These are phyloP conservation scores for Lithobates sylvaticus DNA, from an alignment of 2,797 vertebrate species.

Conservation along the genomic window DNA sequence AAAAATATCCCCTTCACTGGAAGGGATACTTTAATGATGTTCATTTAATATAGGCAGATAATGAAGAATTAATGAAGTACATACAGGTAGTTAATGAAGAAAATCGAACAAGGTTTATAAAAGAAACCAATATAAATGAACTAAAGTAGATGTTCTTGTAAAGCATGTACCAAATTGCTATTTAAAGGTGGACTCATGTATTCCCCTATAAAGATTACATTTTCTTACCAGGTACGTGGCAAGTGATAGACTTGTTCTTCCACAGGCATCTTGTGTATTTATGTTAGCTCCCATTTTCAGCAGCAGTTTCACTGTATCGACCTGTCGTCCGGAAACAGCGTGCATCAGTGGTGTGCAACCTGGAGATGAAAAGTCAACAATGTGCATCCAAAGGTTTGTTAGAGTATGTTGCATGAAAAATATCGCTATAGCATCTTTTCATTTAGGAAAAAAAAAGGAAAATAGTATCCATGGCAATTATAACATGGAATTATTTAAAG, in stretches of 20 bases:
- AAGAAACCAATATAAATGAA: background rate
- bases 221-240: slow-evolving; percentile 85
- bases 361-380: slow-evolving; percentile 62
- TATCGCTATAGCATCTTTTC: too few relatives aligned
- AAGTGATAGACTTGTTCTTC: slow-evolving; percentile 86
- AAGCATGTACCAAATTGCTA: background rate
- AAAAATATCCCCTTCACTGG: too few relatives aligned
- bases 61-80: too few relatives aligned
- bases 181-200: background rate
- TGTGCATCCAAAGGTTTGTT: background rate
- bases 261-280: slow-evolving; percentile 86
- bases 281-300: slow-evolving; percentile 91
- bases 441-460: too few relatives aligned
- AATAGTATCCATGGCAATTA: too few relatives aligned
- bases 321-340: slow-evolving; percentile 86
- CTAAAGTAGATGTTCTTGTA: background rate
- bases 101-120: too few relatives aligned
- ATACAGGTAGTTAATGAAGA: too few relatives aligned
- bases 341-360: slow-evolving; percentile 92
- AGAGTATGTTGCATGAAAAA: too few relatives aligned
- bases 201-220: background rate
- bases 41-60: too few relatives aligned
- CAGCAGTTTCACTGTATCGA: slow-evolving; percentile 88
- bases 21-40: too few relatives aligned
- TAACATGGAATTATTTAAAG: too few relatives aligned